Base-by-base conservation (phyloP, 2,113 vertebrate species). In the Aix galericulata region DNA sequence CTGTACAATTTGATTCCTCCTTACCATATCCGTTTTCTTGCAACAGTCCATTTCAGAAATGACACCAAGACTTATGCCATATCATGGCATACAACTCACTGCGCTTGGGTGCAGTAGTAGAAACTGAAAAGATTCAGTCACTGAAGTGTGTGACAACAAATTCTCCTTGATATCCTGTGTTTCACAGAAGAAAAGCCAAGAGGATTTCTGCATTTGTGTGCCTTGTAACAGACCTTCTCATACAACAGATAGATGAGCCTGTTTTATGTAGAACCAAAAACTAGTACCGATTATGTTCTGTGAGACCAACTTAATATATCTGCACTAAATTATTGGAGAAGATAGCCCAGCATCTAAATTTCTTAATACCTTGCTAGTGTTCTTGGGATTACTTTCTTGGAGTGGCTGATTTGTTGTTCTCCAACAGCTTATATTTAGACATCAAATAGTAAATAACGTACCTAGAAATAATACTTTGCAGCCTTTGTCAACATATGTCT, bases 361-460 rank as follows among this genome's bases (percentile, higher is more conserved):
- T 29, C 36, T 64, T 40, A 40, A 40, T 64, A 64, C 44, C 69
- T 85, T 83, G n/a, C 25, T 48, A 4, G 8, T 25, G 56, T 90
- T 86, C 55, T 76, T 84, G 62, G 29, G 6, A 13, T 75, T 94
- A 62, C n/a, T 8, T 12, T 90, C 52, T 71, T 42, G 2, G 11
- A 83, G 26, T 7, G 11, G 9, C 10, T 67, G 27, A 64, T 53
- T 31, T 80, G 5, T 31, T 93, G 17, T 78, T 72, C 9, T 88
- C 52, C 17, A 55, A 2, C 46, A 67, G n/a, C 18, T 85, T 88
- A 68, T 53, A 40, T 93, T 95, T 76, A 89, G 46, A 74, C 92
- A 68, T 25, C n/a, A 92, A 82, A 36, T 17, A 75, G 40, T 78
- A 91, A 96, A 92, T 77, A 92, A 17, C 32, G 32, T 69, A 73